Evolutionary conservation across 2,888 invertebrate species (phyloP).

Genomic region (Tipula lateralis): DNA sequence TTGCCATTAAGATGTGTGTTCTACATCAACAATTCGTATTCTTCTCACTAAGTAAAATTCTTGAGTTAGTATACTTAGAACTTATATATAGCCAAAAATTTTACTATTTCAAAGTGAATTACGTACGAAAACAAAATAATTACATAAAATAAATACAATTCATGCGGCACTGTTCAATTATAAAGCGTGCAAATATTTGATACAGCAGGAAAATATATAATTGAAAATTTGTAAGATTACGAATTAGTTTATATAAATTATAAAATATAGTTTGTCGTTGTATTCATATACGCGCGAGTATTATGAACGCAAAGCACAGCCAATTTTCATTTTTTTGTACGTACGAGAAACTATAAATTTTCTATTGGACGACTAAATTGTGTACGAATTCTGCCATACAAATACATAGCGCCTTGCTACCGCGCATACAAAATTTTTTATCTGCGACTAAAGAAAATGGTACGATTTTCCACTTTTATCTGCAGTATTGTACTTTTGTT

Average conservation of each 20-base stretch:
- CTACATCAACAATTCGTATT: too few relatives aligned
- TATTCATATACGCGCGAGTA: neutral
- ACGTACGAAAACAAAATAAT: too few relatives aligned
- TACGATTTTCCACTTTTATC: neutral
- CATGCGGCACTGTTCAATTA: neutral
- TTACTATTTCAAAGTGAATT: neutral
- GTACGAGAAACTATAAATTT: neutral
- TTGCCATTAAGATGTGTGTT: too few relatives aligned
- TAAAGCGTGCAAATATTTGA: neutral
- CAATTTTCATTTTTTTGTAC: neutral
- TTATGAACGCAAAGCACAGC: neutral
- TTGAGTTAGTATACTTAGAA: too few relatives aligned
- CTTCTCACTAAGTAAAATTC: too few relatives aligned
- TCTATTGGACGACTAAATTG: neutral
- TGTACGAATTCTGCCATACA: neutral
- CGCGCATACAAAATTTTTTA: neutral
- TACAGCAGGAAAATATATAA: neutral
- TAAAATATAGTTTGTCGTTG: neutral
- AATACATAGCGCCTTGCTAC: neutral
- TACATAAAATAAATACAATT: neutral
- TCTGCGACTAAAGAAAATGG: neutral
- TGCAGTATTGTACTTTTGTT: too few relatives aligned
- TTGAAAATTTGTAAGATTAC: neutral
- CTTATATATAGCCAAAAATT: too few relatives aligned
- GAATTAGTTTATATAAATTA: neutral